phyloP scores from a whole-genome alignment of 1,140 invertebrate genomes.

The Drosophila arawakana region DNA sequence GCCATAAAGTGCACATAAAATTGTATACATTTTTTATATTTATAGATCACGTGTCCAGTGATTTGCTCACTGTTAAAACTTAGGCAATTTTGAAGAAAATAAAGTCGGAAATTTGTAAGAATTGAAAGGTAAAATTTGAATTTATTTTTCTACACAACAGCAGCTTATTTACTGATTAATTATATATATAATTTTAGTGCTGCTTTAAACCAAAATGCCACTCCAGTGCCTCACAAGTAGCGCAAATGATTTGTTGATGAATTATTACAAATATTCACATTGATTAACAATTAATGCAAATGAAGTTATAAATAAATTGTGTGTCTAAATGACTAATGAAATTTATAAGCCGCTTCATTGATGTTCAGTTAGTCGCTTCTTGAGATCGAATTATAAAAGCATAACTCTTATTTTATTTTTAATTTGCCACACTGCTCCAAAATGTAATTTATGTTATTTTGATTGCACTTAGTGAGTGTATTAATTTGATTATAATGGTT shows the following conservation, averaged over 20 bases:
- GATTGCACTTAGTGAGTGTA: slow-evolving; percentile 79
- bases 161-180: neutral
- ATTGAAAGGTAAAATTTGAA: too few relatives aligned
- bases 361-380: slow-evolving; percentile 36
- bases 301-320: neutral
- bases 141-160: too few relatives aligned
- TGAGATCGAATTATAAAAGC: slow-evolving; percentile 61
- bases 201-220: neutral
- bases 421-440: slow-evolving; percentile 4
- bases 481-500: slow-evolving; percentile 81
- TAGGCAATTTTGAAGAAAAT: neutral
- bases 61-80: neutral
- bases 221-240: neutral
- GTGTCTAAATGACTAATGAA: neutral
- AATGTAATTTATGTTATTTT: slow-evolving; percentile 78
- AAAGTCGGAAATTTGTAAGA: too few relatives aligned
- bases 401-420: slow-evolving; percentile 59
- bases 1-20: too few relatives aligned
- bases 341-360: slow-evolving; percentile 3
- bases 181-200: neutral
- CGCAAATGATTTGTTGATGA: slow-evolving; percentile 7
- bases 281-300: neutral
- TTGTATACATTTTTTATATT: neutral
- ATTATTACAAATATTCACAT: neutral
- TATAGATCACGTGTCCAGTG: neutral